Conservation (phyloP, 2,888 invertebrate genomes). For the Dryococelus australis region DNA sequence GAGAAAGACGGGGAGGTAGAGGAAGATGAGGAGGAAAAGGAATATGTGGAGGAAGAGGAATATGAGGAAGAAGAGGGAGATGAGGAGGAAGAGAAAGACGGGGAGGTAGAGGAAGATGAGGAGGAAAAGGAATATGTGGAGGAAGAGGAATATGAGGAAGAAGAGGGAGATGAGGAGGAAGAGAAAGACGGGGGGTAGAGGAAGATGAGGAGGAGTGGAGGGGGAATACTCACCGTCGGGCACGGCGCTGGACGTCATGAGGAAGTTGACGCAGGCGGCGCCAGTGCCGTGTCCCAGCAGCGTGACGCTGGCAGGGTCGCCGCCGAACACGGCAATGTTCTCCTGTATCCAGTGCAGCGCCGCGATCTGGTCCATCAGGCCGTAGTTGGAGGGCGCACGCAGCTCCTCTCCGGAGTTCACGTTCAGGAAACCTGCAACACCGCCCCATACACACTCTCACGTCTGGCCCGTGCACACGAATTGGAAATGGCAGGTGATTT, state of each 20-base stretch:
- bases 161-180: no score
- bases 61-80: no score
- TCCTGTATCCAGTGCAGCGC: slow-evolving; percentile 96
- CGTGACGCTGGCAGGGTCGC: slow-evolving; percentile 92
- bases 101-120: neutral
- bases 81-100: no score
- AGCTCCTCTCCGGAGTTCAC: slow-evolving; percentile 87
- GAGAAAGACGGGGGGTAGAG: neutral
- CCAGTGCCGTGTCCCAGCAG: slow-evolving; percentile 96
- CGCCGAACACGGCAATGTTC: slow-evolving; percentile 94
- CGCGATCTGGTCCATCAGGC: slow-evolving; percentile 97
- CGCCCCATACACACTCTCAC: neutral
- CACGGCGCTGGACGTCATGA: slow-evolving; percentile 93
- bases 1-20: neutral
- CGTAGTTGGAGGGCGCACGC: slow-evolving; percentile 91
- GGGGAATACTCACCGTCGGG: slow-evolving; percentile 48
- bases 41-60: slow-evolving; percentile 2
- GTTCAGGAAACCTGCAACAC: slow-evolving; percentile 80
- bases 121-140: neutral
- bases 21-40: neutral
- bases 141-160: neutral
- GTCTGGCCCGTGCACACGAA: no score
- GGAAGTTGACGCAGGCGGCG: slow-evolving; percentile 93
- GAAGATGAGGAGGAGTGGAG: neutral
- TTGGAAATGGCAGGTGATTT: no score